Evolutionary conservation across 1,140 invertebrate genomes (phyloP).

Genomic region (Drosophila pandora): DNA sequence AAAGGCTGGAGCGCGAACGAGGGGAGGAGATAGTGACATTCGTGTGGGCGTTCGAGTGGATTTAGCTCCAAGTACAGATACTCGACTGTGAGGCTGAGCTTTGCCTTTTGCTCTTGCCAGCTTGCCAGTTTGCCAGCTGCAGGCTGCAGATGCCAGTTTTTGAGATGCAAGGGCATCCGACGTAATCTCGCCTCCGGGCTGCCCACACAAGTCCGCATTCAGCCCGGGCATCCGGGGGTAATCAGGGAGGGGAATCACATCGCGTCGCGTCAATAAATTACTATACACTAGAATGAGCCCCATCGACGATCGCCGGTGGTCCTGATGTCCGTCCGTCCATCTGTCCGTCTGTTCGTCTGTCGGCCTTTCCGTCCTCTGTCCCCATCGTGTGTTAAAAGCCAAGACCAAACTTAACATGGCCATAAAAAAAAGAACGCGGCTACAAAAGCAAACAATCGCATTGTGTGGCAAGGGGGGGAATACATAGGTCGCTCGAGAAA

Average conservation of each 20-base stretch:
- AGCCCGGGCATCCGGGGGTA: conserved; percentile 17
- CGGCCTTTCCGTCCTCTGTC: neutral
- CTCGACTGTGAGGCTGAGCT: conserved; percentile 1
- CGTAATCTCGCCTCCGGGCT: conserved; percentile 54
- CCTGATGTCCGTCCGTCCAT: conserved; percentile 29
- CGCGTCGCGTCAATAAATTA: conserved; percentile 73
- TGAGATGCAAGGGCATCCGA: conserved; percentile 44
- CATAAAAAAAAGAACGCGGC: conserved; percentile 70
- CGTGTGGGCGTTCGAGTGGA: conserved; percentile 52
- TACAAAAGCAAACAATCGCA: conserved; percentile 58
- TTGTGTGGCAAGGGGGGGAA: conserved; percentile 1
- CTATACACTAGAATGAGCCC: conserved; percentile 70
- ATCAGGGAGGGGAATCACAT: conserved; percentile 11
- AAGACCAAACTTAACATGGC: conserved; percentile 80
- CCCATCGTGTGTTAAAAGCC: conserved; percentile 72
- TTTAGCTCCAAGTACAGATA: conserved; percentile 8
- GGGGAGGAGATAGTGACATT: conserved; percentile 39
- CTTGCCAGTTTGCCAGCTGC: conserved; percentile 26
- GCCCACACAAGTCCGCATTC: conserved; percentile 62
- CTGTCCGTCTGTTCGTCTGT: conserved; percentile 34
- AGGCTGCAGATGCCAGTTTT: conserved; percentile 14
- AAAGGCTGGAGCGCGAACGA: neutral
- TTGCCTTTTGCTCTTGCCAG: conserved; percentile 5
- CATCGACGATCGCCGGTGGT: conserved; percentile 52
- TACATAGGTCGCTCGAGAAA: conserved; percentile 69